phyloP scores from a whole-genome alignment of 2,113 vertebrate species.

The Mus musculus region DNA sequence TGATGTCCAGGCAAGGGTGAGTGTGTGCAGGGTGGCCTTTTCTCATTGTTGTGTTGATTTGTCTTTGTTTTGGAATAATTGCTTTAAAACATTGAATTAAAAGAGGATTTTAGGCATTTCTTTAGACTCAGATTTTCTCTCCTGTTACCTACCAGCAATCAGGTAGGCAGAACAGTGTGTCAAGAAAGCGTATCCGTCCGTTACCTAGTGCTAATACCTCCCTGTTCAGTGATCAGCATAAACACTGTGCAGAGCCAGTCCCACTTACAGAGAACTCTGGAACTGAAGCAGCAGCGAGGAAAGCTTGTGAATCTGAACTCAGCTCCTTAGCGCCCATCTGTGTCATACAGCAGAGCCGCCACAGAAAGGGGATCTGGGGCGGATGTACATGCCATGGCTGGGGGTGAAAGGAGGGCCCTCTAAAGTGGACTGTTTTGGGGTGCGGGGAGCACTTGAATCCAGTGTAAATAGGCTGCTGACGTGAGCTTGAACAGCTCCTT shows the following conservation, averaged over 20 bases:
- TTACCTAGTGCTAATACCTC: not conserved
- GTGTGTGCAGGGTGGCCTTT: fast-evolving
- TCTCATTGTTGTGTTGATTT: not conserved
- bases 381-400: fast-evolving
- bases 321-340: not conserved
- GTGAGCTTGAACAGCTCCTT: fast-evolving
- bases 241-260: not conserved
- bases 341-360: not conserved
- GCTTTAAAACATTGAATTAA: not conserved
- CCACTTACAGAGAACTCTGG: not conserved
- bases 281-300: not conserved
- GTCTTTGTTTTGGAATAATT: not conserved
- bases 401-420: not conserved
- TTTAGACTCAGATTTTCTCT: not conserved
- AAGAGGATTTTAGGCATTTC: not conserved
- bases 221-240: not conserved
- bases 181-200: not conserved
- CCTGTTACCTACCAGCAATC: not conserved
- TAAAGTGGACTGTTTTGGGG: not conserved
- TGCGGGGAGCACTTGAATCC: too few relatives aligned
- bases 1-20: not conserved
- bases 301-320: not conserved
- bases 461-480: not conserved
- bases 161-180: not conserved
- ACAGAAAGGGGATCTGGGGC: not conserved